phyloP scores from a whole-genome alignment of 1,140 invertebrate species.

The Idris sp. region DNA sequence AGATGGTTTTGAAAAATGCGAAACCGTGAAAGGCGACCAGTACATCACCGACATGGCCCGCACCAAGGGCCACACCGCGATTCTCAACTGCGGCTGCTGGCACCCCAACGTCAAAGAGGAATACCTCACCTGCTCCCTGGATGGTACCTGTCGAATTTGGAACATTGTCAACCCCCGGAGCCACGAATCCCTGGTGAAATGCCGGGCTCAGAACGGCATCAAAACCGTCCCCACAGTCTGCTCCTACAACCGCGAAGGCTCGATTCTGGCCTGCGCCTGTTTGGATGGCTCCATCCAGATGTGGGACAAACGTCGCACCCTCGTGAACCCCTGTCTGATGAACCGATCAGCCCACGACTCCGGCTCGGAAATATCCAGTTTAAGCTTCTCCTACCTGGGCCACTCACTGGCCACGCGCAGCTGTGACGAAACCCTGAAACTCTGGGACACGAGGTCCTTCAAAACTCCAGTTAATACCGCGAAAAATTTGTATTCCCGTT shows the following conservation, averaged over 20 bases:
- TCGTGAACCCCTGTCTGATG: slow-evolving; percentile 88
- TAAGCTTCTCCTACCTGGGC: slow-evolving; percentile 94
- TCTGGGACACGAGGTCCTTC: slow-evolving; percentile 94
- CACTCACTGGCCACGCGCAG: slow-evolving; percentile 88
- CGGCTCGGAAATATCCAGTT: slow-evolving; percentile 88
- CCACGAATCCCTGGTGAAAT: slow-evolving; percentile 93
- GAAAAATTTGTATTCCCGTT: slow-evolving; percentile 88
- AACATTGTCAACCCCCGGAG: slow-evolving; percentile 85
- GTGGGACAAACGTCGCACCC: slow-evolving; percentile 95
- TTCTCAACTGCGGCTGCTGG: slow-evolving; percentile 94
- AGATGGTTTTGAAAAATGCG: slow-evolving; percentile 96
- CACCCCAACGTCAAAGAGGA: slow-evolving; percentile 94
- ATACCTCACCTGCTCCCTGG: slow-evolving; percentile 95
- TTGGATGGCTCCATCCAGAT: slow-evolving; percentile 97
- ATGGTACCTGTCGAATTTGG: slow-evolving; percentile 96
- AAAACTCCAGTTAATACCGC: slow-evolving; percentile 87
- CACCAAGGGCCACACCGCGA: slow-evolving; percentile 97
- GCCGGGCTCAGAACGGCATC: slow-evolving; percentile 90
- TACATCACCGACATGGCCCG: slow-evolving; percentile 96
- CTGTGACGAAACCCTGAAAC: slow-evolving; percentile 95
- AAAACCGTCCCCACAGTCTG: slow-evolving; percentile 93
- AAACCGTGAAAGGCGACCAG: slow-evolving; percentile 98
- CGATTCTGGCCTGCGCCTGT: slow-evolving; percentile 93
- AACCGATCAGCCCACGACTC: slow-evolving; percentile 90
- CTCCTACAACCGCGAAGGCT: slow-evolving; percentile 91